Conservation (phyloP, 2,113 vertebrate species). For the Tonatia bakeri region DNA sequence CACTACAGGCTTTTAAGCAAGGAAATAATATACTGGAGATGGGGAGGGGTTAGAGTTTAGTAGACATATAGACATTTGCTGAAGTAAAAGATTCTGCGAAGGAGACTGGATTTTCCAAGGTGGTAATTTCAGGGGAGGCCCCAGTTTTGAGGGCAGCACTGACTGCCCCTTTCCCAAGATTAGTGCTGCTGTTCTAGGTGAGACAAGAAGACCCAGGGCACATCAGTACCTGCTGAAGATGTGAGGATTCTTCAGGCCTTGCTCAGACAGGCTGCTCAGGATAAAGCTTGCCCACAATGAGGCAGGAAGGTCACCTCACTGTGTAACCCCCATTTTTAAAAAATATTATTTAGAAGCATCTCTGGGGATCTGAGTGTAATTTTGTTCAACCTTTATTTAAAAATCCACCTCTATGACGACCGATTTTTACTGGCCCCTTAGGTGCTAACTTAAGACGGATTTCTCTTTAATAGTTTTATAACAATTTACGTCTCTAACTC, state of each 20-base stretch:
- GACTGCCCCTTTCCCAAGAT: background rate
- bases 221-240: background rate
- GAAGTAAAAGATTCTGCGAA: background rate
- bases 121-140: background rate
- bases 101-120: background rate
- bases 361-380: conserved; percentile 60
- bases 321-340: conserved; percentile 19
- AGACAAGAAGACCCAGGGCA: background rate
- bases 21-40: background rate
- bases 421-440: conserved; percentile 68
- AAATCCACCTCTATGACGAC: conserved; percentile 62
- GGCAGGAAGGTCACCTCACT: conserved; percentile 54
- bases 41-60: background rate
- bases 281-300: background rate
- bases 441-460: conserved; percentile 70
- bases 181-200: background rate
- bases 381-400: conserved; percentile 74
- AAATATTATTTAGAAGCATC: conserved; percentile 66
- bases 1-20: background rate
- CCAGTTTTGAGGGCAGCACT: background rate
- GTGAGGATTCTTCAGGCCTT: background rate
- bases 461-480: conserved; percentile 72
- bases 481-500: conserved; percentile 59
- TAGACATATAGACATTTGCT: background rate
- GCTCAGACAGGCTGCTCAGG: background rate